Conservation (phyloP, 2,888 invertebrate species). For the Mongoloraphidia duomilia region DNA sequence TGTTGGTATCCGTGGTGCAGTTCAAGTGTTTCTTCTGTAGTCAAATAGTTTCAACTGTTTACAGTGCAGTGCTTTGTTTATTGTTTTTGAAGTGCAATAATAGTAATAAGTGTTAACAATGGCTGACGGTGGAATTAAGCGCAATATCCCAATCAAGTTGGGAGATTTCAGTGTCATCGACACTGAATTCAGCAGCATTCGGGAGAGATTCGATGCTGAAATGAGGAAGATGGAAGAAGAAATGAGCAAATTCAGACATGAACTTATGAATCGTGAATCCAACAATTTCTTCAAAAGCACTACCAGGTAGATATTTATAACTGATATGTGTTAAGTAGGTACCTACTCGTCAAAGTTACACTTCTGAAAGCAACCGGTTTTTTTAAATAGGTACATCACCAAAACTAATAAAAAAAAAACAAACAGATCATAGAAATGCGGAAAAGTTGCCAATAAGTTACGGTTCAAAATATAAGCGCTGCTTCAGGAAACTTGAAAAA, state of each 20-base stretch:
- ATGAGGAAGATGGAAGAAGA: conserved; percentile 98
- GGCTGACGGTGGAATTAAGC: conserved; percentile 73
- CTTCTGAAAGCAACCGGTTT: no score
- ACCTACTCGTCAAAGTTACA: no score
- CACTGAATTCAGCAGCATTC: conserved; percentile 90
- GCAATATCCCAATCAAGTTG: conserved; percentile 85
- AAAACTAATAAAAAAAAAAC: no score
- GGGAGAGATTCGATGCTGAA: conserved; percentile 89
- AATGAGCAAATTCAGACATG: conserved; percentile 88
- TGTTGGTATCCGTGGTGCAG: no score
- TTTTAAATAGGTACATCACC: no score
- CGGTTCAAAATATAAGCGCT: no score
- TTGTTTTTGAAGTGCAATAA: background rate
- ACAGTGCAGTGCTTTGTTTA: background rate
- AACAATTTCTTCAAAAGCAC: conserved; percentile 84
- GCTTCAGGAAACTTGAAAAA: no score
- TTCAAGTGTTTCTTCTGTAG: no score
- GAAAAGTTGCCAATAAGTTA: no score
- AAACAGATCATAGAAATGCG: no score
- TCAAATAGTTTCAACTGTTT: no score
- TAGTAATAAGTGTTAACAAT: conserved; percentile 29
- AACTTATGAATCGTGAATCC: conserved; percentile 84
- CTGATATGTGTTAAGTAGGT: no score
- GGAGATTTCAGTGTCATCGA: conserved; percentile 93
- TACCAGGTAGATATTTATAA: conserved; percentile 48